Conservation (phyloP, 64 coral and sea anemone species). For the Acropora yongei region DNA sequence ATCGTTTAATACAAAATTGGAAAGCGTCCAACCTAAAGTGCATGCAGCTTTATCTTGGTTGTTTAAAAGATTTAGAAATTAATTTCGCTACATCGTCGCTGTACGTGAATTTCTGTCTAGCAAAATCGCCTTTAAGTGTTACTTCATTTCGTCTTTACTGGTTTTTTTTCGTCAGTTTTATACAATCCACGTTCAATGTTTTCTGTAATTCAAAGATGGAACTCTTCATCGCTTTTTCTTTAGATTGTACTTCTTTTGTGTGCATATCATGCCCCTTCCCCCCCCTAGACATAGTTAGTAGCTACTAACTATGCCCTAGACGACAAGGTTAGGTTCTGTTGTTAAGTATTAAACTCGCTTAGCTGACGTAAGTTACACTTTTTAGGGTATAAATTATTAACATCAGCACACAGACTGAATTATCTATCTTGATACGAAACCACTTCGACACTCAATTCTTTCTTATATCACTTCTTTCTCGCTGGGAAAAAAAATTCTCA, state of each 20-base stretch:
- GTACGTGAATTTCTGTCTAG: neutral
- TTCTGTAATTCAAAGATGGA: no score
- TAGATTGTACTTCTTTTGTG: neutral
- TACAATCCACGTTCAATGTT: no score
- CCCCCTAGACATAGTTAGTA: no score
- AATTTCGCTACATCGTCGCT: neutral
- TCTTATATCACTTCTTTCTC: neutral
- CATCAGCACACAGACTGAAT: slow-evolving; percentile 13
- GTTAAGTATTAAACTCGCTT: neutral
- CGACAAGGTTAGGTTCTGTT: no score
- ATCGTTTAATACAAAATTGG: neutral
- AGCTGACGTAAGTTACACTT: slow-evolving; percentile 5
- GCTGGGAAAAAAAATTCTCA: neutral
- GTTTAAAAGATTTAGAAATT: neutral
- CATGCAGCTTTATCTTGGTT: neutral
- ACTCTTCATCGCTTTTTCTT: neutral
- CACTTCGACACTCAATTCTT: neutral
- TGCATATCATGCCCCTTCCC: no score
- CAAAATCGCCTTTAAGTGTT: slow-evolving; percentile 1
- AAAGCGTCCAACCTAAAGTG: neutral
- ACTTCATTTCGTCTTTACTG: neutral
- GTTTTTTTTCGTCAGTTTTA: no score
- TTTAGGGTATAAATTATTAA: slow-evolving; percentile 23
- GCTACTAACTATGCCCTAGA: no score
- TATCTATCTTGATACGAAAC: slow-evolving; percentile 9